Base-by-base conservation (phyloP, 2,797 vertebrate genomes). In the Parambassis ranga region DNA sequence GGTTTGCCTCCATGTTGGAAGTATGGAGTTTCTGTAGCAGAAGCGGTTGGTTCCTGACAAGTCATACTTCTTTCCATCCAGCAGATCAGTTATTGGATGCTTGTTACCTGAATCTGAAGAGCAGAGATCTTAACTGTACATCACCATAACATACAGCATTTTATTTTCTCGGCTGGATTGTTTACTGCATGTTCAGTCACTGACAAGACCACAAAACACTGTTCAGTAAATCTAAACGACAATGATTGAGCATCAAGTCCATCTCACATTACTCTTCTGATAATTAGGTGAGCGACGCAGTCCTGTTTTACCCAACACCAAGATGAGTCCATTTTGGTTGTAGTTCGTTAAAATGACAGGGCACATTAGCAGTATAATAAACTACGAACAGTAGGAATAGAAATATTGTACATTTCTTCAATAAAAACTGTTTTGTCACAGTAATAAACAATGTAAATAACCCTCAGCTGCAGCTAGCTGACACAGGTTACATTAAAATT, bases 1-100 rank as follows among this genome's bases (percentile, higher is more conserved):
- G 2, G 94, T 71, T 41, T 98, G 95, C 69, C 79, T 90, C 97
- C 97, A 99, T 26, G 76, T 93, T 0, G 96, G 95, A 4, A 37
- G 5, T 0, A 89, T 39, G 0, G 71, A 19, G 77, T 96, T 99
- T 65, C 61, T 79, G 55, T 98, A 97, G 81, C 97, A 98, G 86
- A 97, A 97, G 14, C 74, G 80, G 41, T 74, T 88, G 0, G 92
- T 27, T 0, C 43, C 37, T 0, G 0, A 49, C 13, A 30, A 15
- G 38, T 53, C 26, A 16, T 68, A 43, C 10, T 64, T 58, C 36
- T 81, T 32, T 31, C 90, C 91, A 81, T 93, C 89, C 26, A 44
- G 46, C 10, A 94, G 62, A 23, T 87, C 66, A 10, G 55, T 78
- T 8, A 92, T 23, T 38, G 31, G 6, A 51, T 24, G 46, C 8